phyloP scores from a whole-genome alignment of 23 tunicate genomes.

The Phallusia fumigata region DNA sequence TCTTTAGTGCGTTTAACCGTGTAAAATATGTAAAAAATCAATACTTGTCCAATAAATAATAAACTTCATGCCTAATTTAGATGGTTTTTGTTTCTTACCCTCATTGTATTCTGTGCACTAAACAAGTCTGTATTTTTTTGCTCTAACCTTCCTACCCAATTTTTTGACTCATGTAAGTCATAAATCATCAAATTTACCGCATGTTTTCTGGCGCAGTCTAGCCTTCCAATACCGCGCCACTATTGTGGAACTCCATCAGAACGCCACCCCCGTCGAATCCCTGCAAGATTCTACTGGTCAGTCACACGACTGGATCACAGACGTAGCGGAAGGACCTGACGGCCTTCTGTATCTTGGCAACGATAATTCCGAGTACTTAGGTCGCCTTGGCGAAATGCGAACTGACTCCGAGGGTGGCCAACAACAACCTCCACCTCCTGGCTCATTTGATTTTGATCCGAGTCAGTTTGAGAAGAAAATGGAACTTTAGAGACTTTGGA shows the following conservation, averaged over 20 bases:
- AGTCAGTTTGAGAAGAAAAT: background rate
- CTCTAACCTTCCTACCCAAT: no score
- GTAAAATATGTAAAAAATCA: no score
- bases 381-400: background rate
- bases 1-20: no score
- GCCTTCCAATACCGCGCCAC: constrained; percentile 10
- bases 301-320: constrained; percentile 19
- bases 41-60: no score
- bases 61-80: no score
- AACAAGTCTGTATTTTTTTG: no score
- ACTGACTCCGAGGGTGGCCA: background rate
- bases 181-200: no score
- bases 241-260: constrained; percentile 12
- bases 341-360: constrained; percentile 16
- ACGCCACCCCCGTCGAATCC: constrained; percentile 11
- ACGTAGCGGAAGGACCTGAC: constrained; percentile 13
- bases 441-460: background rate
- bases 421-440: background rate
- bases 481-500: background rate
- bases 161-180: no score
- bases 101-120: no score
- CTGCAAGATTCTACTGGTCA: constrained; percentile 12
- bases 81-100: no score
- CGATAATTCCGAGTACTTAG: constrained; percentile 13
- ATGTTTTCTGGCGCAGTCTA: no score